Conservation (phyloP, 2,888 invertebrate species). For the Toxonevra muliebris region DNA sequence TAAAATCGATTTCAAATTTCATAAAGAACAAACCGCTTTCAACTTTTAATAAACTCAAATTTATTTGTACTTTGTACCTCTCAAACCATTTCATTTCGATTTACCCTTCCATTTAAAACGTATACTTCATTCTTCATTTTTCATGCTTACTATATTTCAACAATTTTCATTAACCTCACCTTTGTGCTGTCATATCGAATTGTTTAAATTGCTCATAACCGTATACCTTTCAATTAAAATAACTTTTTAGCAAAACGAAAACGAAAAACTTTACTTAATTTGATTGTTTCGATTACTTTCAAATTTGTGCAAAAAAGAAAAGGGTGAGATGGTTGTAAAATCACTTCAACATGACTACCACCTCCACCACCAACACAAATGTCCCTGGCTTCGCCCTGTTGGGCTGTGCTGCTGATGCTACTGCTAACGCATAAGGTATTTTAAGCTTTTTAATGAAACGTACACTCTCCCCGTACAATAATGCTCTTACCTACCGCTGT, state of each 20-base stretch:
- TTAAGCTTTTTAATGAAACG: conserved; percentile 5
- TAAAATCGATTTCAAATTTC: too few relatives aligned
- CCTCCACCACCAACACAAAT: too few relatives aligned
- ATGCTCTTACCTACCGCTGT: background rate
- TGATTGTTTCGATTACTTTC: conserved; percentile 29
- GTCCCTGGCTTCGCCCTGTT: too few relatives aligned
- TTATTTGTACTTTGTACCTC: too few relatives aligned
- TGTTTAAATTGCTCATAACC: conserved; percentile 28
- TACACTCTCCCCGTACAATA: background rate
- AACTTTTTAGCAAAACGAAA: conserved; percentile 19
- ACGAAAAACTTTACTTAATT: conserved; percentile 25
- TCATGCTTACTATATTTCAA: too few relatives aligned
- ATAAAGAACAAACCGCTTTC: too few relatives aligned
- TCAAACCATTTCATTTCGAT: too few relatives aligned
- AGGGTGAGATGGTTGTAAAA: too few relatives aligned
- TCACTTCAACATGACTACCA: too few relatives aligned
- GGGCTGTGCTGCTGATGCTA: background rate
- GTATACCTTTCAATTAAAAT: conserved; percentile 32
- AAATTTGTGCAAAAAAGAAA: background rate
- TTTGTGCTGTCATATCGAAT: conserved; percentile 31
- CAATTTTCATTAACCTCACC: conserved; percentile 1
- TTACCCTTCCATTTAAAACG: too few relatives aligned
- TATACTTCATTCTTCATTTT: too few relatives aligned
- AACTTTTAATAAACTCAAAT: too few relatives aligned
- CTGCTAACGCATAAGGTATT: background rate